Evolutionary conservation across 1,140 invertebrate species (phyloP).

Genomic region (Batillaria attramentaria): DNA sequence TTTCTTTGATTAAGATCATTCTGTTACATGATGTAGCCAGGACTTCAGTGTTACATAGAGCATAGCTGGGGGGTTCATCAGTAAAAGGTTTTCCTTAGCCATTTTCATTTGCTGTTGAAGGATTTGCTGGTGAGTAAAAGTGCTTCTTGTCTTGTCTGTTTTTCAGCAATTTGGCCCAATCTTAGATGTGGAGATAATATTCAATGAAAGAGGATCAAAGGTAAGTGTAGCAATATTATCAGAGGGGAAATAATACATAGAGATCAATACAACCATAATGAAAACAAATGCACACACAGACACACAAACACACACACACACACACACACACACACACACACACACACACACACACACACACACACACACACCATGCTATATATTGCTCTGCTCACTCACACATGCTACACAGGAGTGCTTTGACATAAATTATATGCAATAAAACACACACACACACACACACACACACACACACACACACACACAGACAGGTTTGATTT

Average conservation of each 20-base stretch:
- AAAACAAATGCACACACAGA: not conserved
- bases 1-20: too few relatives aligned
- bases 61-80: too few relatives aligned
- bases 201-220: slow-evolving; percentile 99
- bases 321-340: slow-evolving; percentile 10
- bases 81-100: too few relatives aligned
- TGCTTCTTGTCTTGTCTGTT: slow-evolving; percentile 40
- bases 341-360: slow-evolving; percentile 16
- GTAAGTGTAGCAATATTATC: slow-evolving; percentile 77
- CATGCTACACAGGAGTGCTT: too few relatives aligned
- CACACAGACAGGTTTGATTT: not conserved
- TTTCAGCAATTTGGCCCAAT: slow-evolving; percentile 98
- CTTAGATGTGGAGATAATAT: slow-evolving; percentile 99
- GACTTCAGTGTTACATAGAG: too few relatives aligned
- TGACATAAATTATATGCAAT: too few relatives aligned
- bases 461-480: slow-evolving; percentile 16
- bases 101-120: too few relatives aligned
- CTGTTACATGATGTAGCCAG: too few relatives aligned
- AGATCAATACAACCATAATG: not conserved
- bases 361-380: slow-evolving; percentile 16
- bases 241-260: not conserved
- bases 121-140: too few relatives aligned
- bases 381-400: too few relatives aligned
- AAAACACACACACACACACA: slow-evolving; percentile 12
- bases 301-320: not conserved